Conservation (phyloP, 2,113 vertebrate species). For the Lota lota region DNA sequence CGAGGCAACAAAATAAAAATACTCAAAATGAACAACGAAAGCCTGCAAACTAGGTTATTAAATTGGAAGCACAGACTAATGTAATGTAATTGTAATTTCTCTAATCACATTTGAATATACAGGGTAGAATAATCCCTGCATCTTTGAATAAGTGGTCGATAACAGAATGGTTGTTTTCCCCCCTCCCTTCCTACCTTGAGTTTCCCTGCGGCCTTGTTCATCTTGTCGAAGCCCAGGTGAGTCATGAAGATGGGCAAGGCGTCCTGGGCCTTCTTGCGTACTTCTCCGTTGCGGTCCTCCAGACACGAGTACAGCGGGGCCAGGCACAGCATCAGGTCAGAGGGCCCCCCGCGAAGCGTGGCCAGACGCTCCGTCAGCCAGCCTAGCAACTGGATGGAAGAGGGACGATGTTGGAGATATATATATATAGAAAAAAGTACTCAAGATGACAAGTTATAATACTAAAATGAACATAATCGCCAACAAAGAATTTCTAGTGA, state of each 20-base stretch:
- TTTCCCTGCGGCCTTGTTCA: conserved; percentile 84
- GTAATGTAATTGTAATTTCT: no score
- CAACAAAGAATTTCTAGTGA: no score
- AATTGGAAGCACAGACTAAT: no score
- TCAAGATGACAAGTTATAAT: neutral
- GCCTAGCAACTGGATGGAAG: conserved; percentile 75
- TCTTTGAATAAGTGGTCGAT: no score
- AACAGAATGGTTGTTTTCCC: no score
- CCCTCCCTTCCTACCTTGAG: conserved; percentile 76
- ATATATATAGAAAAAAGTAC: neutral
- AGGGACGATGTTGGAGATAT: neutral
- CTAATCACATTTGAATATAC: no score
- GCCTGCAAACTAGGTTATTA: no score
- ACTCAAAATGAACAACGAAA: no score
- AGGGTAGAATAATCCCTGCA: no score
- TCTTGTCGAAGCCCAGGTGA: conserved; percentile 88
- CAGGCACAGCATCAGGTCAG: conserved; percentile 80
- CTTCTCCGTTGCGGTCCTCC: conserved; percentile 88
- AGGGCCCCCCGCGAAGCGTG: conserved; percentile 74
- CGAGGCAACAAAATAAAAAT: no score
- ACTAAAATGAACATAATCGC: no score
- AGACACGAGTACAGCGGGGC: conserved; percentile 83
- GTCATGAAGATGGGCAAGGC: conserved; percentile 88
- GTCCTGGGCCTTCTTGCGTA: conserved; percentile 87
- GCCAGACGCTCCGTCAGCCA: conserved; percentile 87